Evolutionary conservation across 2,113 vertebrate species (phyloP), one percentile per base, ranked within the genome.

Genomic region (Pollachius pollachius): DNA sequence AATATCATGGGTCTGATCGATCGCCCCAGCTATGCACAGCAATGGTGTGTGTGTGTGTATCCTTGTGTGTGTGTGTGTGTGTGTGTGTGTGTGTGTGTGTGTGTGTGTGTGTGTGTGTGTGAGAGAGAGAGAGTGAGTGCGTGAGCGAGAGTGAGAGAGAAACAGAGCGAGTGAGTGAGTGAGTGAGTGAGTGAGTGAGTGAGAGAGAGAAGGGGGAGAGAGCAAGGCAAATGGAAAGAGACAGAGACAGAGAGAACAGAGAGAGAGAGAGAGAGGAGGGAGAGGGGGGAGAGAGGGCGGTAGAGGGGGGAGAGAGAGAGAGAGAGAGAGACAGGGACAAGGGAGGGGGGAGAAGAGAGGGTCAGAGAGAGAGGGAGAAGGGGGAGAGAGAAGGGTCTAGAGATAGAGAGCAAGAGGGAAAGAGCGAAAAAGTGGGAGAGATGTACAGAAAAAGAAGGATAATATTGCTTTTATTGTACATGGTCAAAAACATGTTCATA

Each of bases 1-100:
- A 82, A 81, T 84, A 86, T 75, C 84, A 74, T 73, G 67, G 68
- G 72, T 64, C 74, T 74, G 83, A 90, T 89, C 88, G 83, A 82
- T 88, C 84, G 82, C 76, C 68, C 72, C 72, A 1, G 65, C 76
- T 56, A 63, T 69, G 75, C 77, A 68, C 34, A 30, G 23, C 9
- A 25, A 41, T 21, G 60, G 64, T n/a, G 1, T 16, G 3, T 71
- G 60, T 52, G 52, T 4, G 52, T 4, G 52, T 4, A n/a, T n/a
- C n/a, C n/a, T n/a, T n/a, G 66, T 16, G 61, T 78, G 77, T 3
- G 34, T 4, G 34, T n/a, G n/a, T n/a, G n/a, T n/a, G n/a, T n/a
- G n/a, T n/a, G n/a, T n/a, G n/a, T n/a, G n/a, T n/a, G n/a, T 5
- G 37, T 1, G 2, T 5, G 37, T 5, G 37, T 1, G n/a, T n/a